Percentiles rank a stretch among this genome's conserved stretches.
phyloP scores from a whole-genome alignment of 2,797 vertebrate species.

The Gymnocypris eckloni region DNA sequence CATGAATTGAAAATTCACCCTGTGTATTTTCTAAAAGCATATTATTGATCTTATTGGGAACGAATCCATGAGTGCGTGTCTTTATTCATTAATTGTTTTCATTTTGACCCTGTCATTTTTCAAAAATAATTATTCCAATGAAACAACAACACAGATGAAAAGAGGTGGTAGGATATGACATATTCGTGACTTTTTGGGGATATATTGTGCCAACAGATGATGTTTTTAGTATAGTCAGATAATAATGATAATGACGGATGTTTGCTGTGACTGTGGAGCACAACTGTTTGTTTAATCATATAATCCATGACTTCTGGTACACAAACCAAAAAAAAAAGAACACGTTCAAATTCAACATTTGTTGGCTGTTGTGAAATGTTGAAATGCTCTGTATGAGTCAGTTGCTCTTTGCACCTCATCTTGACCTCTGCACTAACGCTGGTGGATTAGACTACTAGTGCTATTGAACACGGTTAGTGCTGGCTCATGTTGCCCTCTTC shows the following conservation, averaged over 20 bases:
- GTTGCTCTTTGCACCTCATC: constrained; percentile 45
- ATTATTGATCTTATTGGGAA: not conserved
- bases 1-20: not conserved
- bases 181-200: not conserved
- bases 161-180: not conserved
- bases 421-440: not conserved
- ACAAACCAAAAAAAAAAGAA: not conserved
- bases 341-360: not conserved
- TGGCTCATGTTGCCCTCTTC: not conserved
- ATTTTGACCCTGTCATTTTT: not conserved
- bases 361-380: constrained; percentile 35
- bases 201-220: not conserved
- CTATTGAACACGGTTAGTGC: not conserved
- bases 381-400: constrained; percentile 13
- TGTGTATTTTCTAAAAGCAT: not conserved
- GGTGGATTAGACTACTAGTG: not conserved
- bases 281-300: not conserved
- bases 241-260: not conserved
- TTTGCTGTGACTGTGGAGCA: not conserved
- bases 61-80: not conserved
- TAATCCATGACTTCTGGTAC: not conserved
- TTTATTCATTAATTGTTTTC: not conserved
- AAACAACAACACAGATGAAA: not conserved
- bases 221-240: not conserved
- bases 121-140: not conserved